These are phyloP conservation scores for Agrochola lychnidis DNA, from an alignment of 2,888 invertebrate species.

Conservation along the genomic window DNA sequence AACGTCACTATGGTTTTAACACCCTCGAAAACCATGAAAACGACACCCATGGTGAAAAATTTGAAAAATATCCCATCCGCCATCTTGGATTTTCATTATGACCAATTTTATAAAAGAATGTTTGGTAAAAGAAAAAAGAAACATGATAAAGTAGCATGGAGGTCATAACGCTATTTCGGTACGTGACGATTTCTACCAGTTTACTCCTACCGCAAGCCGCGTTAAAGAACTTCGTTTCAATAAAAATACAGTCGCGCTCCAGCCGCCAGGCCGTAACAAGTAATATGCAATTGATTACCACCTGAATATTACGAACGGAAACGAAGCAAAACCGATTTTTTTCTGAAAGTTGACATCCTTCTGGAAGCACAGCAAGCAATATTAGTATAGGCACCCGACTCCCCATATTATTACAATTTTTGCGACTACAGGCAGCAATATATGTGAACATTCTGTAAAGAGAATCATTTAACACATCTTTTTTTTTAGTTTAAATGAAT, in stretches of 20 bases:
- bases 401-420: background rate
- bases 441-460: background rate
- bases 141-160: too few species aligned
- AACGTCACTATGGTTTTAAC: too few species aligned
- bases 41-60: too few species aligned
- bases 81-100: too few species aligned
- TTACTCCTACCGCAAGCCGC: too few species aligned
- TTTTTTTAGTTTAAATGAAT: background rate
- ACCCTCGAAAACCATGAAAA: too few species aligned
- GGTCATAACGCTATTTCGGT: too few species aligned
- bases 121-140: too few species aligned
- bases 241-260: constrained; percentile 3
- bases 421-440: background rate
- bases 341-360: constrained; percentile 8
- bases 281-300: background rate
- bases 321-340: constrained; percentile 11
- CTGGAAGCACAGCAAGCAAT: background rate
- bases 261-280: background rate
- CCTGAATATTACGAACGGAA: background rate
- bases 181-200: too few species aligned
- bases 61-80: too few species aligned
- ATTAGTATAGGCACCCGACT: background rate
- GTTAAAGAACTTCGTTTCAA: too few species aligned
- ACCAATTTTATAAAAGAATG: too few species aligned
- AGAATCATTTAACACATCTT: background rate